Base-by-base conservation (phyloP, 2,888 invertebrate genomes). In the Tiliacea aurago region DNA sequence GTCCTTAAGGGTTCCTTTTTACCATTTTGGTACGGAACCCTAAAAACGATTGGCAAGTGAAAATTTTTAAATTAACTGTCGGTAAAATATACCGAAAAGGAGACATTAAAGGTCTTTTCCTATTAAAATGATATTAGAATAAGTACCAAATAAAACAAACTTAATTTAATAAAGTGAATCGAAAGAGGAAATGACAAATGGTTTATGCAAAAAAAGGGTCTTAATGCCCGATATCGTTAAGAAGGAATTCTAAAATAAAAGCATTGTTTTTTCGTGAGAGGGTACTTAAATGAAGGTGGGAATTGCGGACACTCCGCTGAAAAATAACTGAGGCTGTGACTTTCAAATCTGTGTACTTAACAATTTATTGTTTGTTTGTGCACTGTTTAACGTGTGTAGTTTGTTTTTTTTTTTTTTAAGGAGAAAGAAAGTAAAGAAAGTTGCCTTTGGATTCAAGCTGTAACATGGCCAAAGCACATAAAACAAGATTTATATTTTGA, bases 171-270 rank as follows among this genome's bases (percentile, higher is more conserved):
- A 58, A 67, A 45, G 23, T 37, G 23, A 47, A 23, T 70, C n/a
- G n/a, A 64, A 62, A 70, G 71, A 23, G 71, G 20, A 61, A 76
- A 65, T 65, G 59, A 55, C 43, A 45, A 77, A 58, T 55, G 56
- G 56, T 58, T 59, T 70, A 70, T 70, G 56, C 45, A 63, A 78
- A 76, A 66, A 41, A 72, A 56, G 43, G 28, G 53, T 13, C 59
- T 23, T 65, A 78, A 76, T 51, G 71, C 11, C 51, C 49, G 49
- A 58, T 63, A 47, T 62, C 70, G 62, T 76, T 78, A 65, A 47
- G 45, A 77, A 37, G 4, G 37, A 49, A 59, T 51, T 78, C 20
- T 64, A 33, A 58, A 70, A 70, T 45, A 33, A 41, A 58, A 78
- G n/a, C 33, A n/a, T 61, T 78, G 49, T 62, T 61, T 72, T 63